Base-by-base conservation (phyloP, 1,140 invertebrate species). In the Charaxes varanes region DNA sequence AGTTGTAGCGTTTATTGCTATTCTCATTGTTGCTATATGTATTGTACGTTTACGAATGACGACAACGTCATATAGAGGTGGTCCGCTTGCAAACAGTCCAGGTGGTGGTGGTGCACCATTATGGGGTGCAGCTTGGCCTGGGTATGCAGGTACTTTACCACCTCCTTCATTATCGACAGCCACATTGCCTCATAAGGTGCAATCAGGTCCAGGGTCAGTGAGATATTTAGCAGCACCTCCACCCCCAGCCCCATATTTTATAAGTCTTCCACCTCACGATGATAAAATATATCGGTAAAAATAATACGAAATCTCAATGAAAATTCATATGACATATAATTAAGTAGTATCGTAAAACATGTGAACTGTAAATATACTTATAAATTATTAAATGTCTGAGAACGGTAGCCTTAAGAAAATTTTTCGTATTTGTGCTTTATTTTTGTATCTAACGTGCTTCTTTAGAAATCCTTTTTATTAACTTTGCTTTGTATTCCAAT, bases 1-100 rank as follows among this genome's bases (percentile, higher is more conserved):
- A 7, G 94, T 97, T 1, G 93, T 97, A 6, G 93, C 92, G 1
- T 94, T 97, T 58, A 95, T 97, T 30, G 92, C 92, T 5, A 91
- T 97, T 43, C 85, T 96, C 7, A 92, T 96, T 16, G 91, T 96
- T 12, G 90, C 93, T 1, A 95, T 96, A 41, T 97, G 94, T 64
- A 92, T 97, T 8, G 92, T 95, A 6, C 86, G 93, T 12, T 64
- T 91, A 53, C 84, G 86, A 53, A 91, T 90, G 88, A 88, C 86
- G 21, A 87, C 87, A 11, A 88, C 86, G 3, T 88, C 90, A 35
- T 92, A 92, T 46, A 86, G 89, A 31, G 89, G 90, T 35, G 89
- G 87, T 15, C 90, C 89, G 83, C 50, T 87, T 85, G 51, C 88
- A 77, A 52, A 85, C 85, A 62, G 88, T 34, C 76, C 69, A 1